phyloP scores from a whole-genome alignment of 1,140 invertebrate species.

The Pseudomyrmex sp. region DNA sequence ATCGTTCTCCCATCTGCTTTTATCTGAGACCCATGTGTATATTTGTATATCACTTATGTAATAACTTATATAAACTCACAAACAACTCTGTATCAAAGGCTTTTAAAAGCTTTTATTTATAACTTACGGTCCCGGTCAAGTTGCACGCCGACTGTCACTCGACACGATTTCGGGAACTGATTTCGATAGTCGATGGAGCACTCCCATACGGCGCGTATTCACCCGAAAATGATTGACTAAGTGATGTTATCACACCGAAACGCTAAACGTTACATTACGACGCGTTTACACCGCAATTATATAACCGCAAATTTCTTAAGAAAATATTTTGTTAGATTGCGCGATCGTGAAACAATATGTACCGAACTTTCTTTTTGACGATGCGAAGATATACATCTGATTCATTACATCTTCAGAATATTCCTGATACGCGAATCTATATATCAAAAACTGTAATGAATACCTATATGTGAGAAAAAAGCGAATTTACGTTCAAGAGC shows the following conservation, averaged over 20 bases:
- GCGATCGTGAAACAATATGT: conserved; percentile 47
- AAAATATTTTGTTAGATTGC: conserved; percentile 67
- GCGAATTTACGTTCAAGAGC: neutral
- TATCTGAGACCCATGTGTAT: neutral
- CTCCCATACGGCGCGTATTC: neutral
- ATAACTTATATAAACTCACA: conserved; percentile 20
- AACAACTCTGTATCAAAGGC: conserved; percentile 25
- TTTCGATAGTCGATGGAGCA: conserved; percentile 24
- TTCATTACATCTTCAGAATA: conserved; percentile 6
- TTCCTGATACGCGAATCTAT: neutral
- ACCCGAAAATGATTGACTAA: conserved; percentile 52
- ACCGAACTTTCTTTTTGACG: conserved; percentile 61
- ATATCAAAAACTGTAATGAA: conserved; percentile 7
- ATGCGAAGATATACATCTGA: neutral
- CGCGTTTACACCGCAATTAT: conserved; percentile 45
- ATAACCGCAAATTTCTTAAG: conserved; percentile 56
- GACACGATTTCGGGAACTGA: neutral
- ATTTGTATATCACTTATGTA: conserved; percentile 41
- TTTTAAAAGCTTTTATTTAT: conserved; percentile 34
- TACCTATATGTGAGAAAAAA: neutral
- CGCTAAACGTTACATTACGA: conserved; percentile 35
- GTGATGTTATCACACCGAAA: conserved; percentile 51
- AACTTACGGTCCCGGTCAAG: conserved; percentile 1
- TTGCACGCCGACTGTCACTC: conserved; percentile 22
- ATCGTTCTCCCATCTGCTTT: conserved; percentile 31